Base-by-base conservation (phyloP, 2,888 invertebrate species). In the Serripes groenlandicus region DNA sequence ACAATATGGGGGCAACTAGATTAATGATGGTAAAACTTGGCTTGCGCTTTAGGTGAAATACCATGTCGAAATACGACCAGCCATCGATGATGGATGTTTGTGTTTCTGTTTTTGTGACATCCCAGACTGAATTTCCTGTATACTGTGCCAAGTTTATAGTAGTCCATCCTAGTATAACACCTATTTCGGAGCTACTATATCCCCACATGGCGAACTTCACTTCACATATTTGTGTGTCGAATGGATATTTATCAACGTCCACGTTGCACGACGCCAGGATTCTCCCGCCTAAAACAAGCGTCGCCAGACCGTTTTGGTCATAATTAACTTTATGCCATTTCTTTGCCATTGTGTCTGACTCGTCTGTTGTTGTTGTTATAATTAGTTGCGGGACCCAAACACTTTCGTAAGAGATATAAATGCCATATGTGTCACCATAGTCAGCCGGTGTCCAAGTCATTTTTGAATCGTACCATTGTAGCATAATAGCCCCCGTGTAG, bases 321-420 rank as follows among this genome's bases (percentile, higher is more conserved):
- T 69, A 72, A 32, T 73, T 49, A 5, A 87, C 77, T 18, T 72
- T 74, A 30, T 83, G 75, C 76, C 83, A 83, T 42, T 81, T 77
- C 56, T 83, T 66, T 1, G 85, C 87, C 9, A 81, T 56, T 9
- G 76, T 77, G 11, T 81, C 70, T 0, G 83, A 73, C 5, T 81
- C 78, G 26, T 85, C 81, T 0, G 83, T 77, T 0, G 88, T 84
- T 32, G 78, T 88, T 9, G 83, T 66, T 18, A 88, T 60, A 0
- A 88, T 78, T 0, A 88, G 9, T 26, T 86, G 77, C 1, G 88
- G 88, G 49, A 77, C 64, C 88, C 88, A 88, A n/a, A 83, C 80
- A 28, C 80, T 52, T 28, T 26, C 37, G 42, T 75, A 82, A 18
- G 70, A 60, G n/a, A 76, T 52, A 21, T 66, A 68, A 1, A 52